Base-by-base conservation (phyloP, 2,797 vertebrate genomes). In the Cryptoblepharus egeriae region DNA sequence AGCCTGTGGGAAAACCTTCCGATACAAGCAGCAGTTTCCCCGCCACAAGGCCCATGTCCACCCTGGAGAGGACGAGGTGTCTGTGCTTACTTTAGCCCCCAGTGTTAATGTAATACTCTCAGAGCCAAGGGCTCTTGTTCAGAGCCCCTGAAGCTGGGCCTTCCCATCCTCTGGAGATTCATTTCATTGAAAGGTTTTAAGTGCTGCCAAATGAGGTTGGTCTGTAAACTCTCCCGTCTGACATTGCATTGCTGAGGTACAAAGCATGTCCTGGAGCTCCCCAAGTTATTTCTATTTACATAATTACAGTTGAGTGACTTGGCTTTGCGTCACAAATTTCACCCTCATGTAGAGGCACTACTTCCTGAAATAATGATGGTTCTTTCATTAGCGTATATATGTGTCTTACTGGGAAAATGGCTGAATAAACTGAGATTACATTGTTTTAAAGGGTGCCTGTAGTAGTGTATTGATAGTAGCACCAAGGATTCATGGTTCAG, bases 21-120 rank as follows among this genome's bases (percentile, higher is more conserved):
- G 88, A 22, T 90, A 90, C 76, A 90, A 90, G 52, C 86, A 85
- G 39, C 88, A 90, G 32, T 90, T 88, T 61, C 83, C 81, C 8
- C 88, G 88, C 0, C 88, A 90, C n/a, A 39, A 84, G 20, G 68
- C 80, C 39, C 79, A 84, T 0, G 82, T 32, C 3, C 88, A 89
- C n/a, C 85, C 84, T 37, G 84, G 80, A 22, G 84, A 76, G 49
- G 79, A 77, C 9, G 67, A 64, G 1, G 80, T 42, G 7, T 75
- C 82, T 68, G 82, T 84, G 39, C 82, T 84, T 28, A 84, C 55
- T 52, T 84, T 84, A 63, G 63, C 77, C 18, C 49, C 77, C 39
- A 61, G 63, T 37, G 82, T 84, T 61, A 84, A 79, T 39, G 49
- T 84, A 70, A 63, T 84, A 11, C 77, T 83, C 18, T 74, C 82